Evolutionary conservation across 2,888 invertebrate species (phyloP), one percentile per base, ranked within the genome.

Genomic region (Pycnomerus fuliginosus): DNA sequence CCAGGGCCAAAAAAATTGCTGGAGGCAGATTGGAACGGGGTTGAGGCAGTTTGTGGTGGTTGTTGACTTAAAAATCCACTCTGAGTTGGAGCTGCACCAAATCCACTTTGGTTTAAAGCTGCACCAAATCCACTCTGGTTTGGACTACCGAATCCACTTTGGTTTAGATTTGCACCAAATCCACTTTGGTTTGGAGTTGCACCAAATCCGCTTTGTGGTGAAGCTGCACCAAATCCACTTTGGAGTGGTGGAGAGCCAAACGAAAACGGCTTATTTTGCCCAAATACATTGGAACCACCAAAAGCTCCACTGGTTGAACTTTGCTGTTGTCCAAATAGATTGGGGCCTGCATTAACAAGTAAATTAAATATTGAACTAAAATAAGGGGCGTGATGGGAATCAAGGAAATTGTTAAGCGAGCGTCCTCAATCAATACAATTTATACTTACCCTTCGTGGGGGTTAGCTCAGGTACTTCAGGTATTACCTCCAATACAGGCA

Each of bases 61-160:
- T 3, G 75, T 57, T n/a, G 76, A 1, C 81, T 80, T 67, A 84
- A 83, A n/a, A 84, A 84, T 64, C 75, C 61, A n/a, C n/a, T n/a
- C n/a, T n/a, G n/a, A n/a, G n/a, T n/a, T n/a, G n/a, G n/a, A n/a
- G n/a, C n/a, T n/a, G n/a, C n/a, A n/a, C n/a, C n/a, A 12, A 83
- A 60, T 0, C 72, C 70, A n/a, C 56, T 56, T 37, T 58, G 58
- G 3, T 50, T 40, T 11, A 52, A 48, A 14, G 54, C 58, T 43
- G 62, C 48, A 1, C 81, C 80, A 58, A 83, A 83, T 1, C 75
- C 75, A 58, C n/a, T n/a, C n/a, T n/a, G n/a, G n/a, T n/a, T n/a
- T n/a, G n/a, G n/a, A n/a, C n/a, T n/a, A n/a, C n/a, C n/a, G n/a
- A 84, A 84, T 64, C 75, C 61, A n/a, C n/a, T n/a, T n/a, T n/a